A percentile compares a stretch with the other conserved stretches of the same genome.
phyloP scores from a whole-genome alignment of 2,888 invertebrate genomes.

The Chymomyza amoena region DNA sequence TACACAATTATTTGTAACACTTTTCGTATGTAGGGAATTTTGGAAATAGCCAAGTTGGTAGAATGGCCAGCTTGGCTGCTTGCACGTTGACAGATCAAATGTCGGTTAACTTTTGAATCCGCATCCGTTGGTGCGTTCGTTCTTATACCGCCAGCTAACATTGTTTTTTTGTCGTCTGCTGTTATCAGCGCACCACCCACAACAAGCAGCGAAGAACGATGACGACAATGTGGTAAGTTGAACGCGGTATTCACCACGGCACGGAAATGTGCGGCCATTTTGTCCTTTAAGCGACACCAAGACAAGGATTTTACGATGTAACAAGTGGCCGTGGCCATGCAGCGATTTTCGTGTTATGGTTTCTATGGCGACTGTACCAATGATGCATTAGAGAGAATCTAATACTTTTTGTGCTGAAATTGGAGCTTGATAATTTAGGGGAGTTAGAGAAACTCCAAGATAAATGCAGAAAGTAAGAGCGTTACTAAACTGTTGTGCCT shows the following conservation, averaged over 20 bases:
- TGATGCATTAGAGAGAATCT: slow-evolving; percentile 1
- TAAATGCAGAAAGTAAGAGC: background rate
- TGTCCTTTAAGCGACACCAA: background rate
- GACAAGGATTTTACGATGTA: slow-evolving; percentile 34
- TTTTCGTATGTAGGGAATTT: background rate
- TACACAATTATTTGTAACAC: background rate
- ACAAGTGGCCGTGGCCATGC: slow-evolving; percentile 58
- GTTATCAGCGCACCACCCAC: slow-evolving; percentile 57
- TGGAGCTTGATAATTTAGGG: slow-evolving; percentile 22
- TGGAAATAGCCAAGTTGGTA: too few species aligned
- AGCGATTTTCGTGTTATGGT: slow-evolving; percentile 26
- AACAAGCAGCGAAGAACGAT: slow-evolving; percentile 27
- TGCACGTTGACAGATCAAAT: slow-evolving; percentile 75
- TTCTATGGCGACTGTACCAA: background rate
- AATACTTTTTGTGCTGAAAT: slow-evolving; percentile 8
- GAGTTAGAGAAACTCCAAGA: background rate
- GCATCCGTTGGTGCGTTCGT: slow-evolving; percentile 60
- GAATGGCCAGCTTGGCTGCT: slow-evolving; percentile 18
- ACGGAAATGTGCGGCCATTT: background rate
- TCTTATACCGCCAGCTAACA: slow-evolving; percentile 64
- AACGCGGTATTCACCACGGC: background rate
- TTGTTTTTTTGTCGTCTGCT: slow-evolving; percentile 25
- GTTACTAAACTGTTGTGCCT: background rate
- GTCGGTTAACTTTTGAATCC: slow-evolving; percentile 77
- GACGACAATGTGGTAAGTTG: slow-evolving; percentile 45